Percentiles rank a stretch among this genome's conserved stretches.
Conservation (phyloP, 30 jellyfish, hydroid and myxozoan species). For the Aurelia coerulea region DNA sequence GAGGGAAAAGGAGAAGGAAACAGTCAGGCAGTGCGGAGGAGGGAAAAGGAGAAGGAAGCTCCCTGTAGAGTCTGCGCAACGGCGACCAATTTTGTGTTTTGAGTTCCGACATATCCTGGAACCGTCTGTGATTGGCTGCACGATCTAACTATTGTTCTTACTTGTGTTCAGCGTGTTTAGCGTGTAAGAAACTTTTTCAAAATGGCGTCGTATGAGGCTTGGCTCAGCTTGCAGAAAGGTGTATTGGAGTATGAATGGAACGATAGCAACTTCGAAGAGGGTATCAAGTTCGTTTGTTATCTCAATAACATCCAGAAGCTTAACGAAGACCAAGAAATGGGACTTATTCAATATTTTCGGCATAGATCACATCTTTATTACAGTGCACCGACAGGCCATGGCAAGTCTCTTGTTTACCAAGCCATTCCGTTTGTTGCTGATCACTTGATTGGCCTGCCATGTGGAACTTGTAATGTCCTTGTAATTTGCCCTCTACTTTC, state of each 20-base stretch:
- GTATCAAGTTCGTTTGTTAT: slow-evolving; percentile 9
- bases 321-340: slow-evolving; percentile 19
- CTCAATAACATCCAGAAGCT: not conserved
- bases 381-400: slow-evolving; percentile 49
- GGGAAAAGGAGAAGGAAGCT: too few species aligned
- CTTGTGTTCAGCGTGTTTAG: too few species aligned
- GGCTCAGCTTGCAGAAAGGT: too few species aligned
- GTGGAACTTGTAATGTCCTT: slow-evolving; percentile 21
- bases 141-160: too few species aligned
- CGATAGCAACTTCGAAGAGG: not conserved
- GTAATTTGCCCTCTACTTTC: slow-evolving; percentile 25
- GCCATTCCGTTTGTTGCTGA: slow-evolving; percentile 29
- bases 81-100: too few species aligned
- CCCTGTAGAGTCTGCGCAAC: too few species aligned
- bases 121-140: not conserved
- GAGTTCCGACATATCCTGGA: not conserved
- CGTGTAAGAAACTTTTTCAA: too few species aligned
- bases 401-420: slow-evolving; percentile 27
- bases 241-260: not conserved
- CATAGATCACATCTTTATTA: not conserved
- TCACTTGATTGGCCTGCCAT: not conserved
- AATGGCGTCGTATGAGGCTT: too few species aligned
- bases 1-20: too few species aligned
- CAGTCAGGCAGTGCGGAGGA: too few species aligned
- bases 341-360: not conserved